These are phyloP conservation scores for Ptychochromis oligacanthus DNA, from an alignment of 2,113 vertebrate species.

Conservation along the genomic window DNA sequence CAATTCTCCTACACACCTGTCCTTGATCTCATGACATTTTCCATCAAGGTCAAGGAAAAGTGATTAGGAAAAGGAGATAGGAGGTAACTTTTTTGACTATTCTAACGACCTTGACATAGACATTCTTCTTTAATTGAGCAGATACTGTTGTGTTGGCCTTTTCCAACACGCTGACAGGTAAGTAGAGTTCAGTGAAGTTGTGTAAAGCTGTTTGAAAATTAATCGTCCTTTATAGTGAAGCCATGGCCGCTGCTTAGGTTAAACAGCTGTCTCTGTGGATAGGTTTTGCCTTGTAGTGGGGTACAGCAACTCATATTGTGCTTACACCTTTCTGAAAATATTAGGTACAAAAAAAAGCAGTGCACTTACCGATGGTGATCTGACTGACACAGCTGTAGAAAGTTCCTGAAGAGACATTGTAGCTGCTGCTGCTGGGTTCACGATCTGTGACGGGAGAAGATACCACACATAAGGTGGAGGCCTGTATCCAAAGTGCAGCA, in stretches of 20 bases:
- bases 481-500: neutral
- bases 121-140: neutral
- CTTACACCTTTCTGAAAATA: neutral
- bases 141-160: neutral
- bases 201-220: neutral
- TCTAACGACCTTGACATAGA: neutral
- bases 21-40: too few species aligned
- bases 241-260: neutral
- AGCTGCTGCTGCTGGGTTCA: slow-evolving; percentile 82
- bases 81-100: too few species aligned
- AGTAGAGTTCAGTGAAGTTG: neutral
- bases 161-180: neutral
- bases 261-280: neutral
- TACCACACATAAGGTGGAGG: neutral
- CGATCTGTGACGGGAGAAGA: slow-evolving; percentile 72
- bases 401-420: slow-evolving; percentile 83
- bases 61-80: too few species aligned
- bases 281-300: neutral
- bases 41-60: too few species aligned
- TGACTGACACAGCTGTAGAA: slow-evolving; percentile 89
- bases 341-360: neutral
- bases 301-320: neutral
- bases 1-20: too few species aligned
- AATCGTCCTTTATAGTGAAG: neutral
- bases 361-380: slow-evolving; percentile 86